phyloP scores from a whole-genome alignment of 2,888 invertebrate genomes.

The Macrosoma leucophasiata region DNA sequence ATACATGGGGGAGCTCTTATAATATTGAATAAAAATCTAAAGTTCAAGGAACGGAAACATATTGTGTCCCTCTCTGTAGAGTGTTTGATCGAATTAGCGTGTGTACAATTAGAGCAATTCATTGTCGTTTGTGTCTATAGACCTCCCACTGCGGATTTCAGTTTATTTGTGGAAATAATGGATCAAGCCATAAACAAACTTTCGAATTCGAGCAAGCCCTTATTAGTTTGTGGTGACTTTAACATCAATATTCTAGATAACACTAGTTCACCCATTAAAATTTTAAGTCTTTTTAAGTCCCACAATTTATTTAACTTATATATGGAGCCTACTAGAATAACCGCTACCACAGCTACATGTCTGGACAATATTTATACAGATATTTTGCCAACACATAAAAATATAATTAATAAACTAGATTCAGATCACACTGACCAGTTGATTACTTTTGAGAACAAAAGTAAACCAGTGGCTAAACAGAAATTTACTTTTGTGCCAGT shows the following conservation, averaged over 20 bases:
- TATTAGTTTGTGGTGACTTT: not conserved
- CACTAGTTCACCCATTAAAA: too few species aligned
- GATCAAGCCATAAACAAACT: not conserved
- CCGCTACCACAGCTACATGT: conserved; percentile 1
- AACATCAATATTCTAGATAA: not conserved
- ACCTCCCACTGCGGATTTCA: not conserved
- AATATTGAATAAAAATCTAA: conserved; percentile 2
- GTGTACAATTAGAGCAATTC: not conserved
- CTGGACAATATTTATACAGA: conserved; percentile 4
- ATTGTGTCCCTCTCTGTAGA: not conserved
- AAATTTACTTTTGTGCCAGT: not conserved
- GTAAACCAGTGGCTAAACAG: conserved; percentile 1
- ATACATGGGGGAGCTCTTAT: conserved; percentile 5
- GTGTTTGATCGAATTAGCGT: not conserved
- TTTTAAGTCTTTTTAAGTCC: conserved; percentile 1
- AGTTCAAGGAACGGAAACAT: not conserved
- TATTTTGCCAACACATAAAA: not conserved
- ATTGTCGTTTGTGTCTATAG: not conserved
- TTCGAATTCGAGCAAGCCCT: not conserved
- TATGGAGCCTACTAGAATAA: conserved; percentile 7
- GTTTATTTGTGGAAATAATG: not conserved
- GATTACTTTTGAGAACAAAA: not conserved
- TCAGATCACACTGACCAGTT: conserved; percentile 4
- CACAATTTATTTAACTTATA: not conserved
- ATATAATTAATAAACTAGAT: conserved; percentile 2